Conservation (phyloP, 1,140 invertebrate species). For the Drosophila athabasca region DNA sequence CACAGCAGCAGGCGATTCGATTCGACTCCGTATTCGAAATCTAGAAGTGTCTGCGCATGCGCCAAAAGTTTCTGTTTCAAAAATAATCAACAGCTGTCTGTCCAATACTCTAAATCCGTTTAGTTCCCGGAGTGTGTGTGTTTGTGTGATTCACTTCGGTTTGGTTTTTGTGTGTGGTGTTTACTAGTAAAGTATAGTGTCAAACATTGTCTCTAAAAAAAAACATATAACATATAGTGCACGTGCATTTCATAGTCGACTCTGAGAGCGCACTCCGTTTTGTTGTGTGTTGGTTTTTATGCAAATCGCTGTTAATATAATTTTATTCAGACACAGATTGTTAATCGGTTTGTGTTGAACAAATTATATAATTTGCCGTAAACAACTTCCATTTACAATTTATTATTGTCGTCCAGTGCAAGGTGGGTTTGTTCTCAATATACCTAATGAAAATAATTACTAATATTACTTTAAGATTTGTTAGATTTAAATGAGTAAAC, state of each 20-base stretch:
- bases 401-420: constrained; percentile 52
- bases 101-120: constrained; percentile 20
- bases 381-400: constrained; percentile 50
- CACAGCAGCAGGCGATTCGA: constrained; percentile 10
- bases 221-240: constrained; percentile 7
- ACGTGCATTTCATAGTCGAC: constrained; percentile 33
- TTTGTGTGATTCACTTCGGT: constrained; percentile 4
- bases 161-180: background rate
- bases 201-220: constrained; percentile 6
- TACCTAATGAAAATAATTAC: constrained; percentile 22
- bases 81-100: constrained; percentile 63
- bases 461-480: background rate
- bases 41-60: constrained; percentile 64
- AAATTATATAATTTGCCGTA: constrained; percentile 69
- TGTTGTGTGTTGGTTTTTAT: constrained; percentile 42
- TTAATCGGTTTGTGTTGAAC: constrained; percentile 42
- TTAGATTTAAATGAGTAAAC: background rate
- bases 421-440: constrained; percentile 51
- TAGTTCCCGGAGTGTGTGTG: constrained; percentile 16
- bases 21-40: constrained; percentile 24
- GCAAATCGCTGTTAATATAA: constrained; percentile 40
- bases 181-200: too few relatives aligned
- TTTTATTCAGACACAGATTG: constrained; percentile 28
- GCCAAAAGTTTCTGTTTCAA: constrained; percentile 36
- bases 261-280: constrained; percentile 13